These are phyloP conservation scores for Lithobius niger DNA, from an alignment of 1,140 invertebrate genomes.

Conservation along the genomic window DNA sequence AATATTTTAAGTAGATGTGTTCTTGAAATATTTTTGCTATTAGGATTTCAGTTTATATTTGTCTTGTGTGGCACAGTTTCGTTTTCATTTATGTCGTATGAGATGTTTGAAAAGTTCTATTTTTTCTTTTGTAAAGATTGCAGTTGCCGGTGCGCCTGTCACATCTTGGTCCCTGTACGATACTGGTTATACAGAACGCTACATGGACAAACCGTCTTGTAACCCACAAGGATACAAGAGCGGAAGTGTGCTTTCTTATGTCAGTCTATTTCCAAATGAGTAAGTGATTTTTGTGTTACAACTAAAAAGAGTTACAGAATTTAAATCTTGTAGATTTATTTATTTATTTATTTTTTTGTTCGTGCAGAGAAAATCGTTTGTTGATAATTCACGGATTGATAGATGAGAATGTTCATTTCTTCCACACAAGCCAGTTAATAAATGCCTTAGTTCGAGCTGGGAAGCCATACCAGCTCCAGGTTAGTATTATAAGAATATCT, in stretches of 20 bases:
- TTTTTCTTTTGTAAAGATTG: slow-evolving; percentile 37
- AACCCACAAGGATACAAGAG: slow-evolving; percentile 63
- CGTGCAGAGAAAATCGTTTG: slow-evolving; percentile 67
- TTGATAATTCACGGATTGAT: slow-evolving; percentile 96
- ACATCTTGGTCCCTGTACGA: slow-evolving; percentile 90
- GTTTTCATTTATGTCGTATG: background rate
- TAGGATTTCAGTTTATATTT: too few relatives aligned
- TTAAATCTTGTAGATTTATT: background rate
- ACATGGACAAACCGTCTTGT: slow-evolving; percentile 81
- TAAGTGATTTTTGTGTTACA: too few relatives aligned
- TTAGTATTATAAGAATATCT: too few relatives aligned
- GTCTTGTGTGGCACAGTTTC: too few relatives aligned
- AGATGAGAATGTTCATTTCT: slow-evolving; percentile 99
- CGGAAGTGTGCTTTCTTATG: slow-evolving; percentile 60
- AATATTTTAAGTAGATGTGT: too few relatives aligned
- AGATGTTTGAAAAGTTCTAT: background rate
- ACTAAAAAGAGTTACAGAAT: background rate
- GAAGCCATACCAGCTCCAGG: slow-evolving; percentile 81
- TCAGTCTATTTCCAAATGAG: slow-evolving; percentile 81
- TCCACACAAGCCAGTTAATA: slow-evolving; percentile 82
- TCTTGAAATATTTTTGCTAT: too few relatives aligned
- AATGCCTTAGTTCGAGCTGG: slow-evolving; percentile 77
- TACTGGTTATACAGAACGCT: slow-evolving; percentile 93
- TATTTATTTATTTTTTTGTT: slow-evolving; percentile 19
- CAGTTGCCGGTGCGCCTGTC: slow-evolving; percentile 92